Base-by-base conservation (phyloP, 2,888 invertebrate genomes). In the Eristalis intricaria region DNA sequence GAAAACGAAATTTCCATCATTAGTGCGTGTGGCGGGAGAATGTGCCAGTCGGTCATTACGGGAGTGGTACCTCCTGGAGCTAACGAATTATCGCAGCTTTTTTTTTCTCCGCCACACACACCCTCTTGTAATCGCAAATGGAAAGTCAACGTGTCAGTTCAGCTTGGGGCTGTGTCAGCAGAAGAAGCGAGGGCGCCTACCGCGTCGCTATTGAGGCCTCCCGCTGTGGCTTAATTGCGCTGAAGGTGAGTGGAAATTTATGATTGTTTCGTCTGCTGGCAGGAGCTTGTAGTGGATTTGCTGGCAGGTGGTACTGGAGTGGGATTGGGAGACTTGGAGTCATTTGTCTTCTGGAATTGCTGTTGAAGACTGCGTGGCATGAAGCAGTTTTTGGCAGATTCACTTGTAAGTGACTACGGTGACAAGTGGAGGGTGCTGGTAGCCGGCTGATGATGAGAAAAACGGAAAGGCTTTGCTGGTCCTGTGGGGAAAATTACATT, bases 61-160 rank as follows among this genome's bases (percentile, higher is more conserved):
- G 70, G 73, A 85, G 81, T 75, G 66, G 64, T 66, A 75, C 82
- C 86, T 43, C 83, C 74, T 71, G 83, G 63, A 79, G 86, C 75
- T 74, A 82, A 70, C 78, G 65, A 86, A 86, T 86, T 86, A 82
- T 83, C 74, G 78, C 83, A 75, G 78, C 58, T 43, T 69, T 61
- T 38, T 29, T 61, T 66, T 43, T 32, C 26, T 63, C 26, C 2
- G n/a, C 26, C 1, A 1, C 60, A 1, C 23, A 13, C 26, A 10
- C 26, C 0, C 26, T 10, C 26, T 38, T 64, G 64, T 38, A 58
- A 40, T 32, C 56, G 66, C 64, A 78, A 82, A 75, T 82, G 86
- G 78, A 75, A 86, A 86, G 85, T 82, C 82, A 86, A 71, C 78
- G 26, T 71, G 22, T 75, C 75, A 58, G 38, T n/a, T 40, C 26